phyloP scores from a whole-genome alignment of 2,113 vertebrate genomes.

The Alaudala cheleensis region DNA sequence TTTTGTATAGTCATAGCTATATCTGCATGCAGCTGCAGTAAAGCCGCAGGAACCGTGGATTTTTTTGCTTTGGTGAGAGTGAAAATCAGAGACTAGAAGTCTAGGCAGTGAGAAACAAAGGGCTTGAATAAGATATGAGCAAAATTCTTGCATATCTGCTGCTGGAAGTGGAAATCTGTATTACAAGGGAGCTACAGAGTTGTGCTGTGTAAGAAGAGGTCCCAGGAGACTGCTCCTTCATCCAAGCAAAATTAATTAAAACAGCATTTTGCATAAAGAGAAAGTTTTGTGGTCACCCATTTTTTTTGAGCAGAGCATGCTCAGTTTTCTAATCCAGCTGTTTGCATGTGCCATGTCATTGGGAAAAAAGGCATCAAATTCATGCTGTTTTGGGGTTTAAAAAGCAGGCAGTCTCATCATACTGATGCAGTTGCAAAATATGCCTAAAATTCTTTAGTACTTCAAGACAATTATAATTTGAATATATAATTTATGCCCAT shows the following conservation, averaged over 20 bases:
- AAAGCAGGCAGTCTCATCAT: not conserved
- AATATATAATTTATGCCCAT: no score
- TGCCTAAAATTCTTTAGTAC: not conserved
- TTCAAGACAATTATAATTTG: not conserved
- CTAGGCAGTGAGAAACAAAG: not conserved
- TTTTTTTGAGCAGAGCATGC: not conserved
- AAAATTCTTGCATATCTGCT: not conserved
- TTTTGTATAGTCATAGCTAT: not conserved
- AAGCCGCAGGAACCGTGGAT: fast-evolving
- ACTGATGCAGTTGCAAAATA: not conserved
- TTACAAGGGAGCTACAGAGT: not conserved
- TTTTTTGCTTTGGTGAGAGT: not conserved
- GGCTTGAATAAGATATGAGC: not conserved
- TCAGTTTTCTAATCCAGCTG: not conserved
- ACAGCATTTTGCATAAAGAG: not conserved
- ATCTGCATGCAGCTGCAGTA: not conserved
- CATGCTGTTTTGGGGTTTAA: not conserved
- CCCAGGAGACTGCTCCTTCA: not conserved
- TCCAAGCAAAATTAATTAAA: not conserved
- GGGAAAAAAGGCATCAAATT: not conserved
- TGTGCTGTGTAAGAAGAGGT: not conserved
- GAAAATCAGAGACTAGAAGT: not conserved
- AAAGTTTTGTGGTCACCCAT: not conserved
- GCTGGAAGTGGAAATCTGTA: not conserved
- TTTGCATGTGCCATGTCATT: not conserved